A percentile compares a stretch with the other conserved stretches of the same genome.
phyloP scores from a whole-genome alignment of 2,888 invertebrate species.

The Rhagonycha lutea region DNA sequence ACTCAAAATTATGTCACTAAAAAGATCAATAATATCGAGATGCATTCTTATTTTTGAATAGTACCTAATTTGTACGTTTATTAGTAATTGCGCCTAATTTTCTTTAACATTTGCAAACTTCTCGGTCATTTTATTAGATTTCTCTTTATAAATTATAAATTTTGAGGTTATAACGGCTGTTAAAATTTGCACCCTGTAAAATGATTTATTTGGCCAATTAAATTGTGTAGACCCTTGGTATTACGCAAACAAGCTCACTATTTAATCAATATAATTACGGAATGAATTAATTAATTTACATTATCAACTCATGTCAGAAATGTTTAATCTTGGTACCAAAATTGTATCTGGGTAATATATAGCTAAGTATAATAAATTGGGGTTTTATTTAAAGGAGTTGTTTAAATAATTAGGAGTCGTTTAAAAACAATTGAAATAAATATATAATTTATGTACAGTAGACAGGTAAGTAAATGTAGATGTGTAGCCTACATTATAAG shows the following conservation, averaged over 20 bases:
- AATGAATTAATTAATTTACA: background rate
- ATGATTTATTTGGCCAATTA: background rate
- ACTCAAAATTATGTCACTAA: background rate
- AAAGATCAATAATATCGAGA: background rate
- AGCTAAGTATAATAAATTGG: background rate
- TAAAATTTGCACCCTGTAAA: background rate
- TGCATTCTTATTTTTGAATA: background rate
- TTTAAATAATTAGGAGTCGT: background rate
- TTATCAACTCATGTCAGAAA: background rate
- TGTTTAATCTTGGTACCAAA: background rate
- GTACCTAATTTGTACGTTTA: background rate
- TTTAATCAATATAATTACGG: background rate
- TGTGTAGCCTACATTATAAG: slow-evolving; percentile 6
- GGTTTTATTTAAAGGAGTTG: background rate
- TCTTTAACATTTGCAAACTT: background rate
- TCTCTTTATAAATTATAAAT: background rate
- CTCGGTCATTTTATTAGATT: background rate
- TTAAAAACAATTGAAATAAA: slow-evolving; percentile 22
- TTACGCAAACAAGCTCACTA: background rate
- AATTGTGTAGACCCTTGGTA: background rate
- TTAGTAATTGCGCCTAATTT: background rate
- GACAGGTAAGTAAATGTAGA: slow-evolving; percentile 21
- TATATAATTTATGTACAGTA: slow-evolving; percentile 28
- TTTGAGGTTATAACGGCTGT: background rate
- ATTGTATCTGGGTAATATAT: background rate